phyloP scores from a whole-genome alignment of 2,888 invertebrate genomes.

The Pseudococcus longispinus region DNA sequence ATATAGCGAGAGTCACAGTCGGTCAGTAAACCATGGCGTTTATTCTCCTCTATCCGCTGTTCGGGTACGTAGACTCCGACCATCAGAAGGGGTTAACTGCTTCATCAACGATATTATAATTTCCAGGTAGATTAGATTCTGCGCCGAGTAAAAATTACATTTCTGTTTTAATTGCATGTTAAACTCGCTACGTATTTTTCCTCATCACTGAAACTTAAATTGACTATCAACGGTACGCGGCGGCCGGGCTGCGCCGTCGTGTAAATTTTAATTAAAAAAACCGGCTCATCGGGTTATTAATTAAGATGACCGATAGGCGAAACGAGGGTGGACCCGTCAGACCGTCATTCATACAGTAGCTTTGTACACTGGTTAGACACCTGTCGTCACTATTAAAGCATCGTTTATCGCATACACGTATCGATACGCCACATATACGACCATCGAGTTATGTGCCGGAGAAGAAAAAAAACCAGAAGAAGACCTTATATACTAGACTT shows the following conservation, averaged over 20 bases:
- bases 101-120: neutral
- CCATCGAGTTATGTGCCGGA: neutral
- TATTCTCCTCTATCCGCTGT: neutral
- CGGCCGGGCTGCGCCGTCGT: neutral
- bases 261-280: conserved; percentile 47
- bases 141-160: neutral
- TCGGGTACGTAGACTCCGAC: neutral
- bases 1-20: neutral
- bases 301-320: conserved; percentile 50
- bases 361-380: conserved; percentile 40
- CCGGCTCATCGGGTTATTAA: conserved; percentile 51
- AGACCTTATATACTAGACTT: neutral
- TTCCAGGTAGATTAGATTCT: conserved; percentile 6
- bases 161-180: conserved; percentile 16
- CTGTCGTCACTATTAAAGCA: conserved; percentile 44
- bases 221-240: conserved; percentile 25
- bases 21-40: conserved; percentile 7
- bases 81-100: neutral
- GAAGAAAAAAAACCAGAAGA: neutral
- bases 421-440: neutral
- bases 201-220: conserved; percentile 27
- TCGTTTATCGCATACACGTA: neutral
- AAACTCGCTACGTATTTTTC: conserved; percentile 10
- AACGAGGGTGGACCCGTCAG: conserved; percentile 19
- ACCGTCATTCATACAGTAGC: conserved; percentile 40